Conservation (phyloP, 1,140 invertebrate genomes). For the Venturia canescens region DNA sequence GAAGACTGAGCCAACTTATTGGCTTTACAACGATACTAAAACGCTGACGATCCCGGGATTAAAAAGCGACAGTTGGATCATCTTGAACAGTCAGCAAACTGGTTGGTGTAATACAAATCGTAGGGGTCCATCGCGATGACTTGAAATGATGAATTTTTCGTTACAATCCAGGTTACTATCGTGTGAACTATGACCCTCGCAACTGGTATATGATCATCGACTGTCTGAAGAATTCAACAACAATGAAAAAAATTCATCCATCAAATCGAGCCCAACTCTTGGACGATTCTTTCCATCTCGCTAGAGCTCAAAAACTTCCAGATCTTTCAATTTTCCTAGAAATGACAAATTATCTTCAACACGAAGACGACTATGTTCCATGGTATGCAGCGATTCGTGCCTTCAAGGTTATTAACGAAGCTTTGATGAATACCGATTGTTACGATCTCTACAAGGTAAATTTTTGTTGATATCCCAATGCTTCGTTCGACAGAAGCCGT, state of each 20-base stretch:
- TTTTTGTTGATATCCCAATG: too few species aligned
- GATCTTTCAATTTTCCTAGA: constrained; percentile 78
- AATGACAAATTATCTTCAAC: constrained; percentile 77
- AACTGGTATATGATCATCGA: constrained; percentile 79
- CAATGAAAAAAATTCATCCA: constrained; percentile 81
- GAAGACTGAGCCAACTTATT: too few species aligned
- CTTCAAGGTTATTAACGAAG: constrained; percentile 75
- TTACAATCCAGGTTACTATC: constrained; percentile 77
- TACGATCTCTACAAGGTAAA: too few species aligned
- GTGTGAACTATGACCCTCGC: constrained; percentile 79
- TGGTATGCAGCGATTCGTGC: constrained; percentile 81
- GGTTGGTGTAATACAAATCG: too few species aligned
- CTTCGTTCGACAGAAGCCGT: too few species aligned
- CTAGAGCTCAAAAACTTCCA: constrained; percentile 76
- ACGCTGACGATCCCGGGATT: too few species aligned
- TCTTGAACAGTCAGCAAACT: constrained; percentile 81
- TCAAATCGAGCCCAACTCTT: constrained; percentile 87
- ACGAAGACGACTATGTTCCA: constrained; percentile 82
- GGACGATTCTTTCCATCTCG: constrained; percentile 85
- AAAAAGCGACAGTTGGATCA: too few species aligned
- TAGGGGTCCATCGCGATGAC: too few species aligned
- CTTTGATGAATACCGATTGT: too few species aligned
- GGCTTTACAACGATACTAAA: too few species aligned
- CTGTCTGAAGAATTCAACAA: constrained; percentile 73
- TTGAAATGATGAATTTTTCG: too few species aligned